Evolutionary conservation across 2,888 invertebrate species (phyloP).

Genomic region (Carterocephalus palaemon): DNA sequence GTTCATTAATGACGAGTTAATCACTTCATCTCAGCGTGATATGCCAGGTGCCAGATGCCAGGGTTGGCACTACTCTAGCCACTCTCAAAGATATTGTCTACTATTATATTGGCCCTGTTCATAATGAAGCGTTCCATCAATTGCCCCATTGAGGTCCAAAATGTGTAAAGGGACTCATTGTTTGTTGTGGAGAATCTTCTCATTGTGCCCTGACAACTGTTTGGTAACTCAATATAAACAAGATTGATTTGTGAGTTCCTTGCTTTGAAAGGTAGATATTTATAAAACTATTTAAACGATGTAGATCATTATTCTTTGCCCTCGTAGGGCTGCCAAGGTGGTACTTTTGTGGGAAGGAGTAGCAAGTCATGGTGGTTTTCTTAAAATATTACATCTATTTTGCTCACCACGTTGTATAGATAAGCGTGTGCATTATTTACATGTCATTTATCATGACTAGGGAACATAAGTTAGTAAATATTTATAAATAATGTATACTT

Average conservation of each 20-base stretch:
- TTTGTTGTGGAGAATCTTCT: constrained; percentile 31
- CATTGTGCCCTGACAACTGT: constrained; percentile 51
- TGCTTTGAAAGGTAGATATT: constrained; percentile 28
- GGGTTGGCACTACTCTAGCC: not conserved
- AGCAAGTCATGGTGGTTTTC: constrained; percentile 39
- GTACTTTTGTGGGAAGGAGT: constrained; percentile 36
- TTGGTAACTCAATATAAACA: constrained; percentile 43
- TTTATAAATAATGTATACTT: too few species aligned
- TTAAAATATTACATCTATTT: not conserved
- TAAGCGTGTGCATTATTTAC: not conserved
- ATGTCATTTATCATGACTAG: not conserved
- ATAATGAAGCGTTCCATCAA: constrained; percentile 31
- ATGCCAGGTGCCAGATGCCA: constrained; percentile 30
- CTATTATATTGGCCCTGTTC: constrained; percentile 32
- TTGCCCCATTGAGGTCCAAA: constrained; percentile 30
- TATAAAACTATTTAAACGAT: constrained; percentile 26
- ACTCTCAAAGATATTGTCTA: constrained; percentile 26
- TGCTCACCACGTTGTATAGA: too few species aligned
- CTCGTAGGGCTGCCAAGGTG: constrained; percentile 1
- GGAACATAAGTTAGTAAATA: too few species aligned
- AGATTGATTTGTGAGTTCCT: constrained; percentile 50
- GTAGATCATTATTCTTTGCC: constrained; percentile 19
- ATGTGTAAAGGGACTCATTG: constrained; percentile 26
- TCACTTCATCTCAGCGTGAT: not conserved
- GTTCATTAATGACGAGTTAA: not conserved